Evolutionary conservation across 1,140 invertebrate species (phyloP), one percentile per base, ranked within the genome.

Genomic region (Listronotus oregonensis): DNA sequence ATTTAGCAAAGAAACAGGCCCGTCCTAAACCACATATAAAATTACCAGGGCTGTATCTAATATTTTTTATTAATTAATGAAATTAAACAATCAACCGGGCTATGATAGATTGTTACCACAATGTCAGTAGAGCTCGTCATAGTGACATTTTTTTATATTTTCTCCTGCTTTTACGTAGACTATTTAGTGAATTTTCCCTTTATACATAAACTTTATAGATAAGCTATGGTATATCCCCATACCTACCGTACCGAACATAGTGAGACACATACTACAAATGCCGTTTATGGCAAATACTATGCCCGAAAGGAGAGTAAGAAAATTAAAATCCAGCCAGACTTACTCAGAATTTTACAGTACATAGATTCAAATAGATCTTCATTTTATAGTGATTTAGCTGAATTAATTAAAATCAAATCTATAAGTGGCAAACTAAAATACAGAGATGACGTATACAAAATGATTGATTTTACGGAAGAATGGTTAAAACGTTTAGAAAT

Each of bases 211-310:
- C 49, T 63, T 40, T 67, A 52, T 21, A 55, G 60, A 51, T 10
- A 63, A 66, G 49, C 27, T 27, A 77, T 75, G 71, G 75, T 76
- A 9, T 77, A 72, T 51, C 76, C 78, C 0, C 77, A 78, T 54
- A 70, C 70, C 3, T 79, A 74, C 50, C 49, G 78, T 50, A 77
- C 70, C 8, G 73, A 78, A 66, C 76, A 78, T 43, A 79, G 72
- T 61, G 75, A 78, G 72, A 78, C 78, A 9, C 68, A 61, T 59
- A 79, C 77, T 0, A 74, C 76, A 8, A 77, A 73, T 46, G 43
- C 61, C 7, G 63, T 64, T 9, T 79, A 79, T 50, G 77, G 78
- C 6, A 73, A 74, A 55, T 77, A 74, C 46, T 77, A 74, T 61
- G 71, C 65, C 15, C 51, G 61, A 34, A 55, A 61, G 37, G 58